Base-by-base conservation (phyloP, 2,797 vertebrate genomes). In the Lerista edwardsae region DNA sequence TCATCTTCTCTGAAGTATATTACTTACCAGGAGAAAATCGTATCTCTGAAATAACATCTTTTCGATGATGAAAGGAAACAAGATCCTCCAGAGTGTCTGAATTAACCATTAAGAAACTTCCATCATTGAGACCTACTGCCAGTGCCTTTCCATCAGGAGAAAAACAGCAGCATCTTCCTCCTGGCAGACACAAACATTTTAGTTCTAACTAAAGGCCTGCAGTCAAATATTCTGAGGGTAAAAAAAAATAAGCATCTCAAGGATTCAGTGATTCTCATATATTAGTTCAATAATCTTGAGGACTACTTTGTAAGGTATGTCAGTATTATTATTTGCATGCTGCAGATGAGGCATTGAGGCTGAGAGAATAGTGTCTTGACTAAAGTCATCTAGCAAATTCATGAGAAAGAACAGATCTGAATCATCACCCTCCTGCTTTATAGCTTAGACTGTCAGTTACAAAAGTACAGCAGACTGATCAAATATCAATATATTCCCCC, bases 11-110 rank as follows among this genome's bases (percentile, higher is more conserved):
- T 72, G 51, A 77, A 44, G 15, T 21, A 10, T 3, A 51, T 64
- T 75, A 89, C 96, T 94, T 90, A 99, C 99, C 98, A 96, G 99
- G 98, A 89, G 99, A 99, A 96, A 99, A 99, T 91, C 97, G 96
- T 90, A 99, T 98, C 93, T 99, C 98, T 27, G 99, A 98, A 96
- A 99, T 98, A 93, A 97, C 94, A 93, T 99, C 99, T 95, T 98
- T 99, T 93, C 98, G 97, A 91, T 99, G 98, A 92, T 99, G 98
- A 95, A 99, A 99, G 87, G 99, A 98, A 88, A 99, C 98, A 86
- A 99, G 96, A 95, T 99, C 99, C 92, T 99, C 99, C 84, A 99
- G 95, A 73, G 99, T 99, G 94, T 99, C 98, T 87, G 98, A 97
- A 87, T 99, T 99, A 89, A 99, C 98, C 83, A 99, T 98, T 85